These are phyloP conservation scores for Cynopterus brachyotis DNA, from an alignment of 2,113 vertebrate genomes.

Conservation along the genomic window DNA sequence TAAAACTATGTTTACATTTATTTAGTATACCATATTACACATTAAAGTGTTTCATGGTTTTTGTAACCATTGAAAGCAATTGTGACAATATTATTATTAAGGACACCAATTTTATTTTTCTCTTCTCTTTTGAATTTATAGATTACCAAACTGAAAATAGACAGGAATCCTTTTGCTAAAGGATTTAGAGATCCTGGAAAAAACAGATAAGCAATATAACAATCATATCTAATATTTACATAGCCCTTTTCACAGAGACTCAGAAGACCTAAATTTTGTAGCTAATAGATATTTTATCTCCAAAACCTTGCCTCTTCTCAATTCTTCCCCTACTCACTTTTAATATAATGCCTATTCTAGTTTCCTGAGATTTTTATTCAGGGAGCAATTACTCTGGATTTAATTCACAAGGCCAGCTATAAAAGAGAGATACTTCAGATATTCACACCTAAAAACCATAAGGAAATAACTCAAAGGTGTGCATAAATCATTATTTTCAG, in stretches of 20 bases:
- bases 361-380: not conserved
- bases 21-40: not conserved
- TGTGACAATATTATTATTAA: not conserved
- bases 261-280: not conserved
- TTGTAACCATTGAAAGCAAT: constrained; percentile 22
- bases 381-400: not conserved
- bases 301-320: not conserved
- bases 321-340: not conserved
- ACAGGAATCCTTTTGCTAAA: constrained; percentile 97
- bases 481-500: constrained; percentile 4
- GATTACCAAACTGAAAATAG: constrained; percentile 98
- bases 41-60: not conserved
- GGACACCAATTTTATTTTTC: not conserved
- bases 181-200: constrained; percentile 96
- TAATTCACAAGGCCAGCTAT: constrained; percentile 6
- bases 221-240: not conserved
- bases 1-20: not conserved
- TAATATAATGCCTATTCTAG: not conserved
- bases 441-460: not conserved
- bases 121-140: constrained; percentile 72
- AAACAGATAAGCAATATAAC: constrained; percentile 88
- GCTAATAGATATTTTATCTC: not conserved
- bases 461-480: not conserved
- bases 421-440: not conserved
- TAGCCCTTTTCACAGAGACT: not conserved